Conservation (phyloP, 2,888 invertebrate genomes). For the Gastrophysa polygoni region DNA sequence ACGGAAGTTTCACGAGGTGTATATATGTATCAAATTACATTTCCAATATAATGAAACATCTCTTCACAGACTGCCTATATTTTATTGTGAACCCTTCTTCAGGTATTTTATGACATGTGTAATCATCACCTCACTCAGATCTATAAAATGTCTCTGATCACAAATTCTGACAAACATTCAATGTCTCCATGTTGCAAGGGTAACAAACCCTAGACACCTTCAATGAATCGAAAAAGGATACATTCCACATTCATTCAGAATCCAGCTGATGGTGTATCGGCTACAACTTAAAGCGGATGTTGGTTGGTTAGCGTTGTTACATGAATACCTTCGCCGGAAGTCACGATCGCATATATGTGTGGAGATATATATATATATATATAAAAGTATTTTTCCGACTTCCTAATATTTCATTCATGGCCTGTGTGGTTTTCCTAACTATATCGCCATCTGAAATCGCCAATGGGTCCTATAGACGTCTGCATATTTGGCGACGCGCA, state of each 20-base stretch:
- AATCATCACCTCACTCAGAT: too few relatives aligned
- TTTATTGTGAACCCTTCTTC: too few relatives aligned
- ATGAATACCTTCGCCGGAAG: conserved; percentile 40
- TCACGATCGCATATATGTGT: conserved; percentile 43
- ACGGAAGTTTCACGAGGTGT: too few relatives aligned
- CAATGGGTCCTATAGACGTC: neutral
- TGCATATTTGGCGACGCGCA: neutral
- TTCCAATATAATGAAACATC: too few relatives aligned
- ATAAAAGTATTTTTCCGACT: conserved; percentile 30
- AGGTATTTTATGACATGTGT: too few relatives aligned
- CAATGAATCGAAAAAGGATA: conserved; percentile 1
- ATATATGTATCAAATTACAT: too few relatives aligned
- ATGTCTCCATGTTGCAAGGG: too few relatives aligned
- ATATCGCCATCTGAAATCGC: neutral
- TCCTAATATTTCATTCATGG: conserved; percentile 37
- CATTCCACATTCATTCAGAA: conserved; percentile 23
- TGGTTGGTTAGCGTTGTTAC: conserved; percentile 36
- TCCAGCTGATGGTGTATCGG: conserved; percentile 34
- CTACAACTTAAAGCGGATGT: conserved; percentile 41
- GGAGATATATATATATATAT: conserved; percentile 18
- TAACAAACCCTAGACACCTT: neutral
- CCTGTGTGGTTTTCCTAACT: conserved; percentile 12
- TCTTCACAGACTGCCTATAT: too few relatives aligned
- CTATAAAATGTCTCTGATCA: too few relatives aligned
- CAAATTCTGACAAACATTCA: too few relatives aligned